phyloP scores from a whole-genome alignment of 1,140 invertebrate species.

The Riptortus pedestris region DNA sequence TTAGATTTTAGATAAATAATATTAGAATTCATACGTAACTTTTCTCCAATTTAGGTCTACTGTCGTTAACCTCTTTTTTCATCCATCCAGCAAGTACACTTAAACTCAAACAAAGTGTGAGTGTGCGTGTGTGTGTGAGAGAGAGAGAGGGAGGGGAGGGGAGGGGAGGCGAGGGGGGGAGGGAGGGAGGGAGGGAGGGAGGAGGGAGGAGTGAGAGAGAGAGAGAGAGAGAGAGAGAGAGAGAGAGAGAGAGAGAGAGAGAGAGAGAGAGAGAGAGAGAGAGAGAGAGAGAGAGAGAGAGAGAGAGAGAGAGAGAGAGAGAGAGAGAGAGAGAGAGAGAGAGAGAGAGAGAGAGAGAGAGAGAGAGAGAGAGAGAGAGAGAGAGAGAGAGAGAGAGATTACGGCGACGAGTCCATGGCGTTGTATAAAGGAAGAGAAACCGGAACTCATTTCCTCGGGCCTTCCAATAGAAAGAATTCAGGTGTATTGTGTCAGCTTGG shows the following conservation, averaged over 20 bases:
- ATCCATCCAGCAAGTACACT: no score
- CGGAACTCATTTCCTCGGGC: no score
- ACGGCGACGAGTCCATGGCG: not conserved
- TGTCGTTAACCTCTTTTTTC: no score
- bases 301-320: conserved; percentile 20
- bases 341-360: conserved; percentile 21
- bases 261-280: conserved; percentile 21
- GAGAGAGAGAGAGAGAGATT: conserved; percentile 11
- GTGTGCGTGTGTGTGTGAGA: conserved; percentile 29
- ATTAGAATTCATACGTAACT: no score
- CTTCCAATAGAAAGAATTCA: no score
- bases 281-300: conserved; percentile 19
- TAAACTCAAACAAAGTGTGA: not conserved
- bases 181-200: conserved; percentile 36
- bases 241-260: conserved; percentile 27
- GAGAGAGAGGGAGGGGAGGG: conserved; percentile 34
- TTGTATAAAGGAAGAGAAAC: not conserved
- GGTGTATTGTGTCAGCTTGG: no score
- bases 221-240: conserved; percentile 35
- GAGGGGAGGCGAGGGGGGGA: conserved; percentile 35
- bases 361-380: conserved; percentile 20
- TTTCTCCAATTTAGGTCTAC: no score
- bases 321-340: conserved; percentile 22
- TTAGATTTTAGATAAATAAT: no score
- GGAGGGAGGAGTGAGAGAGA: conserved; percentile 30